Evolutionary conservation across 2,113 vertebrate genomes (phyloP), one percentile per base, ranked within the genome.

Genomic region (Tichodroma muraria): DNA sequence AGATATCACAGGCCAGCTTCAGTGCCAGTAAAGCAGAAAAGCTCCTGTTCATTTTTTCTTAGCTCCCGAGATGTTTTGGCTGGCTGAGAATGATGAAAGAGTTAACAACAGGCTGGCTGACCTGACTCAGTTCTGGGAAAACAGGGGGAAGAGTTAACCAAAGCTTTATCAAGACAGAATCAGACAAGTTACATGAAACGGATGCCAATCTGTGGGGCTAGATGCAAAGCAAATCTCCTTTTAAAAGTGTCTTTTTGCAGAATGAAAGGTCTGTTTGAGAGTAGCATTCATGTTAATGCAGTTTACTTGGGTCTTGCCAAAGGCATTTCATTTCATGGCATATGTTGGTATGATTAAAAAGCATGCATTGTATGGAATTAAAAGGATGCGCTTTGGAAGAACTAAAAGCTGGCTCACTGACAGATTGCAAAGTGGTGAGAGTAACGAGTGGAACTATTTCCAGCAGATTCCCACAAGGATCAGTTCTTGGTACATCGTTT

Each of bases 391-490:
- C 82, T 88, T 86, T 37, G 94, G 88, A 95, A 96, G 90, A 94
- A 63, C 63, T 72, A 63, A 80, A 89, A 78, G 64, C 52, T 96
- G 95, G 90, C 95, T 80, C 54, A 10, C 64, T 94, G 96, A 96
- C 96, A 96, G 60, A 88, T 93, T 4, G 17, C 92, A 83, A 80
- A 83, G 82, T 73, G 52, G 68, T 90, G 76, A 85, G 79, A 86
- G 90, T 73, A 93, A 88, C 0, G 1, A 77, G 94, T 28, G 82
- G 76, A 95, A 96, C 95, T 96, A 96, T 96, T 96, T 96, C 85
- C 90, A 96, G 96, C 94, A 90, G 95, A 96, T 95, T 96, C 95
- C 95, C 96, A 96, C 95, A 96, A 92, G 96, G 95, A 95, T 96
- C 96, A 96, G 90, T 86, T 96, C 88, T 92, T 90, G 92, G 85